Evolutionary conservation across 1,140 invertebrate species (phyloP).

Genomic region (Caligus rogercresseyi): DNA sequence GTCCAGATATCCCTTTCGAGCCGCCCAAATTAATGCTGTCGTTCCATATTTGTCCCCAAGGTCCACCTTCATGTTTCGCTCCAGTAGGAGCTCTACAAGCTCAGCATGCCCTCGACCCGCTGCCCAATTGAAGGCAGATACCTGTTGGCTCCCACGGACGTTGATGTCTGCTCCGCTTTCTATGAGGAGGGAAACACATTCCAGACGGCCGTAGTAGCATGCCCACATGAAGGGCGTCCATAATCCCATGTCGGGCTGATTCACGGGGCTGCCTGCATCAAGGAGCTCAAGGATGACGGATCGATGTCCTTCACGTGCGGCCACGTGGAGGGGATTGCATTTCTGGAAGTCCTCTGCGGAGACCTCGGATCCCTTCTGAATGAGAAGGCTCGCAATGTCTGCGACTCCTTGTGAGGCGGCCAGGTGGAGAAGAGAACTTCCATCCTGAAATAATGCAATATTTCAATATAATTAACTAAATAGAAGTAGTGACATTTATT

Average conservation of each 20-base stretch:
- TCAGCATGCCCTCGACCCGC: conserved; percentile 68
- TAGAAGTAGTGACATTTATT: conserved; percentile 17
- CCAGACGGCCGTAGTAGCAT: conserved; percentile 69
- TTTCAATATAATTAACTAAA: conserved; percentile 20
- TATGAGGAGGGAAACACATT: conserved; percentile 59
- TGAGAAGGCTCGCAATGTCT: conserved; percentile 57
- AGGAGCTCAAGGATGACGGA: conserved; percentile 63
- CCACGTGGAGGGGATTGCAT: conserved; percentile 77
- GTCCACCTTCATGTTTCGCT: conserved; percentile 74
- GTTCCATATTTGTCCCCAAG: conserved; percentile 56
- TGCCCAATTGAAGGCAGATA: conserved; percentile 82
- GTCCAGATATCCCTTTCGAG: conserved; percentile 65
- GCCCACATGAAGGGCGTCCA: conserved; percentile 98
- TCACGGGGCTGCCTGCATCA: conserved; percentile 65
- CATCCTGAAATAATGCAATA: conserved; percentile 44
- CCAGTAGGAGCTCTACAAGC: conserved; percentile 61
- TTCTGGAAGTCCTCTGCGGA: conserved; percentile 79
- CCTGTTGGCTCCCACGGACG: conserved; percentile 86
- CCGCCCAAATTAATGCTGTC: conserved; percentile 86
- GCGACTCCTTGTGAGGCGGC: conserved; percentile 60
- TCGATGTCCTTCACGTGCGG: conserved; percentile 68
- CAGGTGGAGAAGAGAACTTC: conserved; percentile 71
- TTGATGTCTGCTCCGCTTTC: conserved; percentile 79
- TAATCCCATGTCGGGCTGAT: conserved; percentile 83
- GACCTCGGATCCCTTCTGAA: conserved; percentile 68